These are phyloP conservation scores for Nemoura dubitans DNA, from an alignment of 2,888 invertebrate genomes.

Conservation along the genomic window DNA sequence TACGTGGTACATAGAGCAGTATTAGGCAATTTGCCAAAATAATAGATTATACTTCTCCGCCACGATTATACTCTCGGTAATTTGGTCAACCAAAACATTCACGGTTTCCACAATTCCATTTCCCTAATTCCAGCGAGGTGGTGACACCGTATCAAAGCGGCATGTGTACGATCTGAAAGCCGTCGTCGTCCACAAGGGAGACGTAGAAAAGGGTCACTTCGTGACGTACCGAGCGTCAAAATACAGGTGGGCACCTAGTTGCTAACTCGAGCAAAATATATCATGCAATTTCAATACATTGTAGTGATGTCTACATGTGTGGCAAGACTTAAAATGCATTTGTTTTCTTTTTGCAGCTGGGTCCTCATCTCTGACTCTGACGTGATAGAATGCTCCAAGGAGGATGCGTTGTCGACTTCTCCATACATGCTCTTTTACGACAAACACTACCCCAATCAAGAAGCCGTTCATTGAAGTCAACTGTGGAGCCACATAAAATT, in stretches of 20 bases:
- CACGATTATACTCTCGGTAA: no score
- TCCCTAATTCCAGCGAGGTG: neutral
- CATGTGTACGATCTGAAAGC: slow-evolving; percentile 80
- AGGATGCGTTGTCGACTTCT: slow-evolving; percentile 83
- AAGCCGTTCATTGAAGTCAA: no score
- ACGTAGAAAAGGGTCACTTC: slow-evolving; percentile 92
- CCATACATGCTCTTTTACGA: slow-evolving; percentile 92
- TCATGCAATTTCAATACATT: neutral
- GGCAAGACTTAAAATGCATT: neutral
- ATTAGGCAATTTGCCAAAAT: no score
- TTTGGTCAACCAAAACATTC: no score
- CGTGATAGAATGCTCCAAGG: slow-evolving; percentile 81
- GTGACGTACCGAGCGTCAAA: slow-evolving; percentile 81
- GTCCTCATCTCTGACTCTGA: slow-evolving; percentile 46
- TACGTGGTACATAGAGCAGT: no score
- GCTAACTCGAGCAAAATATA: neutral
- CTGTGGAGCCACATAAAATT: no score
- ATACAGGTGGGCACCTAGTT: slow-evolving; percentile 2
- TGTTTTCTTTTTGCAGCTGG: slow-evolving; percentile 45
- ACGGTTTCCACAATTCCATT: no score
- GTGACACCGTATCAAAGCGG: slow-evolving; percentile 60
- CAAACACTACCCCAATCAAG: slow-evolving; percentile 21
- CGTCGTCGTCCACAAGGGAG: slow-evolving; percentile 91
- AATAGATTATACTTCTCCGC: no score
- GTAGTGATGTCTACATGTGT: no score